phyloP scores from a whole-genome alignment of 2,113 vertebrate genomes.

The Phycodurus eques region DNA sequence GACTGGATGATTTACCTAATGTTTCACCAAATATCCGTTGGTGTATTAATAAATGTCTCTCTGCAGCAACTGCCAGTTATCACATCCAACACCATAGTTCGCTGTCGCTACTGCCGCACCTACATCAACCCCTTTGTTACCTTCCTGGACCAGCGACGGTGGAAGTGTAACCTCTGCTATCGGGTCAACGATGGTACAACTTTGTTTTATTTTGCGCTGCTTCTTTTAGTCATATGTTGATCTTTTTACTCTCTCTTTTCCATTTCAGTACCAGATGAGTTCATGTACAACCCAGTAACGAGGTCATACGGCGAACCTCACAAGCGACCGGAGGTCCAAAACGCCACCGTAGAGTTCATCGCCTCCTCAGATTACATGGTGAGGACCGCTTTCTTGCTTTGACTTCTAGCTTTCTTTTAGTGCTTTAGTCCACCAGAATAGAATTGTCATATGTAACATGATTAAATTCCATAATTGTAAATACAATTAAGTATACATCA shows the following conservation, averaged over 20 bases:
- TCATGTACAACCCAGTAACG: slow-evolving; percentile 97
- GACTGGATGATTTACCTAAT: too few species aligned
- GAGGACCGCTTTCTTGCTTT: slow-evolving; percentile 18
- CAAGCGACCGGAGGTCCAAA: slow-evolving; percentile 94
- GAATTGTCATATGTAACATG: too few species aligned
- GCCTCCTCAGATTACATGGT: slow-evolving; percentile 99
- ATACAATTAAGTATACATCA: too few species aligned
- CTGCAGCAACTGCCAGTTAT: slow-evolving; percentile 92
- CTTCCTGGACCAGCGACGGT: slow-evolving; percentile 93
- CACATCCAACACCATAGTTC: slow-evolving; percentile 94
- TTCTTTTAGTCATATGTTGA: background rate
- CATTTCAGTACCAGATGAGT: slow-evolving; percentile 90
- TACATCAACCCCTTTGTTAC: slow-evolving; percentile 98
- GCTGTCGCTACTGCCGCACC: slow-evolving; percentile 92
- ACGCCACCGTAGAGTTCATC: slow-evolving; percentile 96
- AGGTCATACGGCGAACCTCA: slow-evolving; percentile 95
- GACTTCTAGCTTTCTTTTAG: background rate
- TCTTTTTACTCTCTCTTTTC: background rate
- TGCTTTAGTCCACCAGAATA: slow-evolving; percentile 32
- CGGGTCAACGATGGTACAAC: slow-evolving; percentile 89
- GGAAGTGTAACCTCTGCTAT: slow-evolving; percentile 98
- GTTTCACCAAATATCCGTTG: too few species aligned
- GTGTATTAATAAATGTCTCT: background rate
- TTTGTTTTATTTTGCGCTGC: background rate
- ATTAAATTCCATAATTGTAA: too few species aligned